These are phyloP conservation scores for Panopea generosa DNA, from an alignment of 2,888 invertebrate genomes.

Conservation along the genomic window DNA sequence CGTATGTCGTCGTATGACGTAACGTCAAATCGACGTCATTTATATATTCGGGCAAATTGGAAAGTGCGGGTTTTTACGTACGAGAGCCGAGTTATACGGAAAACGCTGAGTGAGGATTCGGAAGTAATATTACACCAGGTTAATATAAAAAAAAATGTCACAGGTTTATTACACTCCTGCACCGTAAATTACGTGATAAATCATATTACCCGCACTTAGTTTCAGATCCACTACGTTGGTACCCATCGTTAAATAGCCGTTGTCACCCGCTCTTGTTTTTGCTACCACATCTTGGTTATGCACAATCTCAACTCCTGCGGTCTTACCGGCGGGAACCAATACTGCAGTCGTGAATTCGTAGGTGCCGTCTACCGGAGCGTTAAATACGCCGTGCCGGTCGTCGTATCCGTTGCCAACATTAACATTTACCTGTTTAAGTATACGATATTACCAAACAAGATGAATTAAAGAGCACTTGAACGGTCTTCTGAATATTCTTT, in stretches of 20 bases:
- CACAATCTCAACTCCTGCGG: conserved; percentile 47
- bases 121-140: too few relatives aligned
- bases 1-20: too few relatives aligned
- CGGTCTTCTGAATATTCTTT: background rate
- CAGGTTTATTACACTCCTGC: too few relatives aligned
- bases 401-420: conserved; percentile 55
- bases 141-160: too few relatives aligned
- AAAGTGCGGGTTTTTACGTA: too few relatives aligned
- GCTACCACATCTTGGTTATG: conserved; percentile 34
- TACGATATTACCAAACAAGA: background rate
- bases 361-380: conserved; percentile 52
- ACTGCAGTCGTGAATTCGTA: conserved; percentile 52
- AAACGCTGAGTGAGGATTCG: too few relatives aligned
- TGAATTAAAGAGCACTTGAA: background rate
- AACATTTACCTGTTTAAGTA: conserved; percentile 44
- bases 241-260: conserved; percentile 57
- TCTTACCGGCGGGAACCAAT: conserved; percentile 31
- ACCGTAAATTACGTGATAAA: too few relatives aligned
- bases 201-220: conserved; percentile 30
- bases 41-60: too few relatives aligned
- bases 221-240: conserved; percentile 50
- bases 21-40: too few relatives aligned
- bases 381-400: conserved; percentile 55
- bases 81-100: too few relatives aligned
- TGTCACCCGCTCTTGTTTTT: conserved; percentile 43